phyloP scores from a whole-genome alignment of 2,888 invertebrate species.

The Andrena haemorrhoa region DNA sequence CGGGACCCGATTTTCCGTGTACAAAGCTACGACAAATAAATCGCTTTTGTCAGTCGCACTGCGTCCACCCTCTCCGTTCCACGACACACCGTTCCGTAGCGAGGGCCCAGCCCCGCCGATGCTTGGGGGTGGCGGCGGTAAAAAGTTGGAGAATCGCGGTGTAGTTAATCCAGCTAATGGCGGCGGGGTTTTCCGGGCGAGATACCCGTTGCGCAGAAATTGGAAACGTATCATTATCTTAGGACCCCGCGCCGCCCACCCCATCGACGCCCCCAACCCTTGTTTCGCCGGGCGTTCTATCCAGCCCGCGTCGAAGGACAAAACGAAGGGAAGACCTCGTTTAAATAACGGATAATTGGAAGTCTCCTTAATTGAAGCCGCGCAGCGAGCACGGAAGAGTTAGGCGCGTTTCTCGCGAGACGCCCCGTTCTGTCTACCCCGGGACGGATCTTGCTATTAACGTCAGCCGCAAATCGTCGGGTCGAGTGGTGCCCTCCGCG shows the following conservation, averaged over 20 bases:
- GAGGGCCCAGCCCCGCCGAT: conserved; percentile 32
- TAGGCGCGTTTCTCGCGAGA: conserved; percentile 71
- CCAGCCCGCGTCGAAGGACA: conserved; percentile 46
- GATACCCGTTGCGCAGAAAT: conserved; percentile 56
- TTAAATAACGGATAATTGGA: conserved; percentile 81
- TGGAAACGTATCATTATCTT: conserved; percentile 61
- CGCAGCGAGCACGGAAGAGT: conserved; percentile 69
- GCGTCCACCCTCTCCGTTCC: background rate
- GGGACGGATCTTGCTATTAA: conserved; percentile 54
- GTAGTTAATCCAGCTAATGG: conserved; percentile 55
- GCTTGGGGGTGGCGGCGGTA: conserved; percentile 2
- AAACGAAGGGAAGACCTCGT: conserved; percentile 69
- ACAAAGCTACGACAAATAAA: conserved; percentile 65
- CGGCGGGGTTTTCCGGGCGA: background rate
- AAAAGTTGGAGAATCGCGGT: conserved; percentile 45
- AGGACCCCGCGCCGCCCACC: background rate
- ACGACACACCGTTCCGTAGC: conserved; percentile 13
- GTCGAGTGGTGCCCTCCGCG: background rate
- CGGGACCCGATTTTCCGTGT: conserved; percentile 56
- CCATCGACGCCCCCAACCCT: background rate
- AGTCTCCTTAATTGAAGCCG: conserved; percentile 79
- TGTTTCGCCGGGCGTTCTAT: conserved; percentile 40
- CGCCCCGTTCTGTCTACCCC: conserved; percentile 29
- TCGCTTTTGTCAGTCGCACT: conserved; percentile 60
- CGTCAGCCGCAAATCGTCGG: conserved; percentile 46